Percentiles rank a stretch among this genome's conserved stretches.
Evolutionary conservation across 2,888 invertebrate species (phyloP).

Genomic region (Phymatocera aterrima): DNA sequence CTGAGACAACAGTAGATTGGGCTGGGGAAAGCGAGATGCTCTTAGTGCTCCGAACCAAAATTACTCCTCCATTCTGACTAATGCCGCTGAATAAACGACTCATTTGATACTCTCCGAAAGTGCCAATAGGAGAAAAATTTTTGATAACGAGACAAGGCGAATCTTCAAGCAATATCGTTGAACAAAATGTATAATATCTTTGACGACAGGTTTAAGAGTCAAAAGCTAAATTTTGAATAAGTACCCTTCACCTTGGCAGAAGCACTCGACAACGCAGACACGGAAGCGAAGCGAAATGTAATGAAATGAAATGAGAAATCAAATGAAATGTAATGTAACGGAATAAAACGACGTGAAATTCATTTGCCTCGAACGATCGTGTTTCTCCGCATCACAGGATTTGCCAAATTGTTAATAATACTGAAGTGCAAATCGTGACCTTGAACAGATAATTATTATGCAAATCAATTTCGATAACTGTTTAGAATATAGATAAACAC

Average conservation of each 20-base stretch:
- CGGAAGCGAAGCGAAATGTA: neutral
- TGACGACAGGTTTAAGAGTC: slow-evolving; percentile 6
- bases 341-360: slow-evolving; percentile 2
- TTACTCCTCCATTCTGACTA: neutral
- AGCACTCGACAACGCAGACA: slow-evolving; percentile 16
- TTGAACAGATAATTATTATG: slow-evolving; percentile 3
- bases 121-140: neutral
- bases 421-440: neutral
- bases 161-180: slow-evolving; percentile 16
- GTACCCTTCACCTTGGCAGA: slow-evolving; percentile 9
- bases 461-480: neutral
- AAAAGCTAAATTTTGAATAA: slow-evolving; percentile 5
- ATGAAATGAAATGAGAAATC: slow-evolving; percentile 8
- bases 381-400: neutral
- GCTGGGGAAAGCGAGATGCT: neutral
- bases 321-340: neutral
- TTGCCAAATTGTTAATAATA: neutral
- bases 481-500: neutral
- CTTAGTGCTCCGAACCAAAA: neutral
- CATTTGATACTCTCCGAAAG: neutral
- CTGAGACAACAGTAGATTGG: neutral
- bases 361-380: neutral
- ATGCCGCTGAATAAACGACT: neutral
- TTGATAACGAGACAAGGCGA: neutral
- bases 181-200: neutral